Evolutionary conservation across 2,113 vertebrate species (phyloP), one percentile per base, ranked within the genome.

Genomic region (Malurus cyaneus): DNA sequence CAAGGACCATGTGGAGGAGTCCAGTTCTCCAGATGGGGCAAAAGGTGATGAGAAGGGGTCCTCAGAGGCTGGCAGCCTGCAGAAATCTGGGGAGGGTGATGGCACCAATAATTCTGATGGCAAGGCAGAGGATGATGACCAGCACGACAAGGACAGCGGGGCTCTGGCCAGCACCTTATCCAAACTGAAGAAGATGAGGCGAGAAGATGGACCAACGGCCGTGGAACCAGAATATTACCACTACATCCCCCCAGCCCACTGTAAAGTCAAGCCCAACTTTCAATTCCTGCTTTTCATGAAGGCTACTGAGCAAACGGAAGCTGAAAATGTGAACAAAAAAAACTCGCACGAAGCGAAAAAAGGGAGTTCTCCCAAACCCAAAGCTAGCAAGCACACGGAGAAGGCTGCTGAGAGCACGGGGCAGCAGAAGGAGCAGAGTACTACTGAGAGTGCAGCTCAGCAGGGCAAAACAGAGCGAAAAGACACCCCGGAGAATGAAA

Each of bases 281-380:
- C 99, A 99, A 95, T 99, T 99, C 92, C 96, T 99, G 74, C 98
- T 99, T 28, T 99, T 99, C 83, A 99, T 99, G 99, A 99, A 99
- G 97, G 98, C 99, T 41, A 98, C 98, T 0, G 99, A 99, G 52
- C 99, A 99, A 96, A 98, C 97, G 54, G 98, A 98, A 92, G 95
- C 97, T 12, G 98, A 98, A 84, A 97, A 91, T 66, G 70, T 60
- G 71, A 97, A 96, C 47, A 97, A 96, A 88, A 98, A 97, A 95
- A 52, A 1, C 25, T 4, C 52, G 0, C 80, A 52, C 17, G 98
- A 98, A 42, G 94, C 25, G 31, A 98, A 96, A 80, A 98, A 97
- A 93, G 96, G 88, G 21, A 96, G 41, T 64, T 98, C 97, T 47
- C 96, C 97, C 26, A 98, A 97, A 88, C 97, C 96, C 81, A 97